Evolutionary conservation across 1,140 invertebrate species (phyloP).

Genomic region (fruit fly (Drosophila melanogaster)): DNA sequence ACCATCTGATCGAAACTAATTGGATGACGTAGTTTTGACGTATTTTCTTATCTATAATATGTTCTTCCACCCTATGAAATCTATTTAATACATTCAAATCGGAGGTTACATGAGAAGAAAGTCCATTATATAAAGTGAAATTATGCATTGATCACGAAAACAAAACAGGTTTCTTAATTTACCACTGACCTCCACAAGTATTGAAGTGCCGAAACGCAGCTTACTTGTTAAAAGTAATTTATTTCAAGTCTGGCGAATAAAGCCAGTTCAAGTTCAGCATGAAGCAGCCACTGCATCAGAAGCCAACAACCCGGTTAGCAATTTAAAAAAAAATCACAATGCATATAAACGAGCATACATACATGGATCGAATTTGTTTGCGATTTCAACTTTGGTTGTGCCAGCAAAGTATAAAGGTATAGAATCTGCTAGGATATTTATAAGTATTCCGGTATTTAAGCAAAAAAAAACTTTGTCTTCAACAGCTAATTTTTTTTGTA

Average conservation of each 20-base stretch:
- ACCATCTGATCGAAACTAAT: background rate
- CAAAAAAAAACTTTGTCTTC: background rate
- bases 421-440: conserved; percentile 10
- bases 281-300: conserved; percentile 42
- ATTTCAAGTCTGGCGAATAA: conserved; percentile 38
- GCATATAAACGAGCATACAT: conserved; percentile 1
- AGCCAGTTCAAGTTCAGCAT: conserved; percentile 53
- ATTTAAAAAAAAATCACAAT: conserved; percentile 22
- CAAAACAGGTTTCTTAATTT: conserved; percentile 62
- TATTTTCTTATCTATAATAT: background rate
- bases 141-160: conserved; percentile 55
- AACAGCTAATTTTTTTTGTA: conserved; percentile 11
- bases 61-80: background rate
- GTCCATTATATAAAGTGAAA: conserved; percentile 50
- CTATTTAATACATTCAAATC: conserved; percentile 5
- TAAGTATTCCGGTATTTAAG: background rate
- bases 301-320: conserved; percentile 55
- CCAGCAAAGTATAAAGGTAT: background rate
- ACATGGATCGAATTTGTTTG: conserved; percentile 1
- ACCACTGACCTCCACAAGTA: conserved; percentile 67
- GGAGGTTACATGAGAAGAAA: conserved; percentile 6
- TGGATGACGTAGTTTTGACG: background rate
- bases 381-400: conserved; percentile 1
- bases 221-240: conserved; percentile 54
- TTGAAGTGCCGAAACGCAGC: conserved; percentile 43